Evolutionary conservation across 2,888 invertebrate species (phyloP), one percentile per base, ranked within the genome.

Genomic region (Enoplolaimus lenunculus): DNA sequence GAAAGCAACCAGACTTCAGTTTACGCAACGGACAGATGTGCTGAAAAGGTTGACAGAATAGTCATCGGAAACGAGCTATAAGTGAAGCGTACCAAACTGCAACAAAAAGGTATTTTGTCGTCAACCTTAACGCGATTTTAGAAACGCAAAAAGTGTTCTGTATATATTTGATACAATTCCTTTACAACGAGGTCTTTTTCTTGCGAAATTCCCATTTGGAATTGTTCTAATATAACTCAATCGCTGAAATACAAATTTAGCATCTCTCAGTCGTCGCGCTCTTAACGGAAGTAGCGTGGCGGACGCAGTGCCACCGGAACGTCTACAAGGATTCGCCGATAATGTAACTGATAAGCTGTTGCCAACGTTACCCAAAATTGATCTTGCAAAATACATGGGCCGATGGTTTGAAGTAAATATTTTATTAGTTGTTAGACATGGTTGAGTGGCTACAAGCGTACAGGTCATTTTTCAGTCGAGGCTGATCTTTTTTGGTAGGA

Each of bases 271-370:
- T 62, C 76, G 76, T 30, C 76, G 79, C 68, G 74, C 80, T 62
- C 78, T 80, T 34, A 79, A 79, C 74, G 79, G 79, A 71, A 78
- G 78, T 66, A 80, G 78, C 30, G 72, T 79, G 60, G 77, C 80
- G 59, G 79, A 79, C 72, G 76, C 80, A 45, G 74, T 79, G 31
- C 79, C 79, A 68, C 78, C 79, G 70, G 78, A 77, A 74, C 78
- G 77, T 72, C 74, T 80, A 66, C 80, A 79, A 73, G 78, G 77
- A 3, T 75, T 79, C 28, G 79, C 79, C 68, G 79, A 79, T 75
- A 80, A 79, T 72, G 77, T 79, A 45, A 79, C 79, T 35, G 78
- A 80, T 71, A 78, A 77, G 26, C 76, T 79, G 60, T 75, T 79
- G 59, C 79, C 79, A 62, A 74, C 76, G 28, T 78, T 78, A 34